Conservation (phyloP, 2,888 invertebrate genomes). For the Lasioglossum pauxillum region DNA sequence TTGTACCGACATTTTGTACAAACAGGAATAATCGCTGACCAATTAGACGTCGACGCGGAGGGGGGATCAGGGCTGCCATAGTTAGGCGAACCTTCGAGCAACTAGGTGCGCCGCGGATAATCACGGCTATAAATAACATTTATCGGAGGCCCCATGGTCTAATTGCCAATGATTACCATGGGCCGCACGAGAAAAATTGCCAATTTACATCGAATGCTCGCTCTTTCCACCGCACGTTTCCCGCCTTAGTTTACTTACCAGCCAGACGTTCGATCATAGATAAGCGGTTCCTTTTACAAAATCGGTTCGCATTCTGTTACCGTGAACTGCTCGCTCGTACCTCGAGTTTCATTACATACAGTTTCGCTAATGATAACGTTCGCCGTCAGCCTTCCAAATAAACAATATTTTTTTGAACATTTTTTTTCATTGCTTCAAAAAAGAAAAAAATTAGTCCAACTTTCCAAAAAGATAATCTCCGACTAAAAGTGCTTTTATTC, state of each 20-base stretch:
- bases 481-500: not conserved
- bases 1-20: conserved; percentile 71
- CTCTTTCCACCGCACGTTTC: conserved; percentile 49
- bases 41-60: conserved; percentile 67
- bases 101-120: conserved; percentile 80
- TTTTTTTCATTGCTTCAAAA: not conserved
- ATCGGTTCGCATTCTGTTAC: conserved; percentile 45
- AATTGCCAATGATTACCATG: conserved; percentile 82
- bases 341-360: not conserved
- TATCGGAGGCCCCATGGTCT: conserved; percentile 75
- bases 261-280: conserved; percentile 57
- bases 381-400: not conserved
- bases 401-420: not conserved
- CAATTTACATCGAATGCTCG: conserved; percentile 78
- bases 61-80: conserved; percentile 32
- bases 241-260: conserved; percentile 60
- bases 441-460: not conserved
- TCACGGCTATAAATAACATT: conserved; percentile 82
- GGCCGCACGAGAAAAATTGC: conserved; percentile 78
- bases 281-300: conserved; percentile 57
- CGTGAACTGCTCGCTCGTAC: conserved; percentile 6
- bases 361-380: not conserved
- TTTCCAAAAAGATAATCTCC: not conserved
- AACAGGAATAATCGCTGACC: conserved; percentile 74
- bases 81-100: conserved; percentile 67